Conservation (phyloP, 2,113 vertebrate species). For the Charina bottae region DNA sequence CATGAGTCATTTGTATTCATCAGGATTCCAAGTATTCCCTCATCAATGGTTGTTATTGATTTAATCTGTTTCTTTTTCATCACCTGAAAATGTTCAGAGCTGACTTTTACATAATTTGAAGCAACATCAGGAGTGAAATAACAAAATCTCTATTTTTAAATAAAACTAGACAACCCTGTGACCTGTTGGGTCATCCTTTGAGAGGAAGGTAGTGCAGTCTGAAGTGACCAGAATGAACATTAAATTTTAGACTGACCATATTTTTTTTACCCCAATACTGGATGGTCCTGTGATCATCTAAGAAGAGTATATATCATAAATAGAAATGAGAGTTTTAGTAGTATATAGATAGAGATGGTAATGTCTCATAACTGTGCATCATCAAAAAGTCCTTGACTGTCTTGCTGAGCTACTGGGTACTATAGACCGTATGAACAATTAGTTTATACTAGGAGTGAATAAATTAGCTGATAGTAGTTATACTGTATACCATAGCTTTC, state of each 20-base stretch:
- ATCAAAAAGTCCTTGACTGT: conserved; percentile 27
- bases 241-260: too few species aligned
- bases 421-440: background rate
- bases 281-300: too few species aligned
- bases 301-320: too few species aligned
- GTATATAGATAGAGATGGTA: background rate
- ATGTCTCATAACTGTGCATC: conserved; percentile 35
- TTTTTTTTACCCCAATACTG: too few species aligned
- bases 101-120: conserved; percentile 62
- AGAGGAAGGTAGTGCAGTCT: too few species aligned
- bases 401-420: conserved; percentile 12
- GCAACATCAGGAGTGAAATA: conserved; percentile 49
- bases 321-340: too few species aligned
- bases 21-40: conserved; percentile 55
- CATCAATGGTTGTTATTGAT: conserved; percentile 54
- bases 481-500: background rate
- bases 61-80: conserved; percentile 58
- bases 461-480: background rate
- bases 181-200: too few species aligned
- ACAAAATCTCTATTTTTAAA: conserved; percentile 48
- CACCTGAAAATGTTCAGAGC: conserved; percentile 51
- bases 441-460: background rate
- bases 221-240: too few species aligned
- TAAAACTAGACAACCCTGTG: conserved; percentile 40
- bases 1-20: conserved; percentile 66